These are phyloP conservation scores for Hemiscyllium ocellatum DNA, from an alignment of 2,113 vertebrate genomes.

Conservation along the genomic window DNA sequence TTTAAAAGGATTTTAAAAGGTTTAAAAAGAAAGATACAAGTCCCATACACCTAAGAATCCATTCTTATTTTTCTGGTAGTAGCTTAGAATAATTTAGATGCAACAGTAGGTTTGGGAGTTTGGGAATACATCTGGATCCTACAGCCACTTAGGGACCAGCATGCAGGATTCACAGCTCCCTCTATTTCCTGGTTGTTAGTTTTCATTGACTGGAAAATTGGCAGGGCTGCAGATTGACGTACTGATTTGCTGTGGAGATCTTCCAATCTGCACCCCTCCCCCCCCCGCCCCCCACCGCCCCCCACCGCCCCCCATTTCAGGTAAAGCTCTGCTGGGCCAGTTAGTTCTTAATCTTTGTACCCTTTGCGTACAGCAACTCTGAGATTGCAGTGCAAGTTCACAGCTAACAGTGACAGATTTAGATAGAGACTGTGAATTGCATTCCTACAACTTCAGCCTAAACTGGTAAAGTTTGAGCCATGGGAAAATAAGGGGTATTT, in stretches of 20 bases:
- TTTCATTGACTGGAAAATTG: background rate
- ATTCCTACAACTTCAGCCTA: background rate
- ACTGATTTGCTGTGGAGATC: background rate
- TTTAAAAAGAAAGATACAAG: background rate
- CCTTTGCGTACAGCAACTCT: background rate
- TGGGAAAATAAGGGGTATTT: background rate
- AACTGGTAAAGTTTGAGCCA: background rate
- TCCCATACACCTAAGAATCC: background rate
- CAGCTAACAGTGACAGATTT: background rate
- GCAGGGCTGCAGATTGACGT: background rate
- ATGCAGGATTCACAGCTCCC: background rate
- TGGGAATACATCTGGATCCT: background rate
- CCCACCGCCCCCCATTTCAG: background rate
- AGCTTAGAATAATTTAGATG: background rate
- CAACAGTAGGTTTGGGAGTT: background rate
- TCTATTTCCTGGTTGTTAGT: background rate
- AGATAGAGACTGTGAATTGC: background rate
- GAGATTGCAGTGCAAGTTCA: background rate
- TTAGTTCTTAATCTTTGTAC: background rate
- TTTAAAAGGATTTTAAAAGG: background rate
- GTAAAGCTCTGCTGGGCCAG: background rate
- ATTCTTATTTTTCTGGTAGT: background rate
- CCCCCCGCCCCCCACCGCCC: too few species aligned
- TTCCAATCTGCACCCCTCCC: background rate
- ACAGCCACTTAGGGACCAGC: background rate